A percentile compares a stretch with the other conserved stretches of the same genome.
Conservation (phyloP, 2,113 vertebrate species). For the Polypterus bichir region DNA sequence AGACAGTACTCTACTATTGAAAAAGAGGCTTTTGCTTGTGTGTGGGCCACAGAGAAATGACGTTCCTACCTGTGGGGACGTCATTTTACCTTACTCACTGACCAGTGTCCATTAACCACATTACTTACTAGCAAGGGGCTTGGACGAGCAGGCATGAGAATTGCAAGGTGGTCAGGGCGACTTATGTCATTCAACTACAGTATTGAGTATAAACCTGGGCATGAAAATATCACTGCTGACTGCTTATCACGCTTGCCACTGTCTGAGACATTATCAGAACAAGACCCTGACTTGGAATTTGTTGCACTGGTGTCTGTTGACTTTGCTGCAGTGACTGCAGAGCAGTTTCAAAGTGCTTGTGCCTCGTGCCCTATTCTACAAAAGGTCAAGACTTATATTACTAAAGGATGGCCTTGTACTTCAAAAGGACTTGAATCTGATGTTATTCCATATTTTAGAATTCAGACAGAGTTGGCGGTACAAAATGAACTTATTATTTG, state of each 20-base stretch:
- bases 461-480: not conserved
- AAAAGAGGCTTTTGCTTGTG: not conserved
- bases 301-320: no score
- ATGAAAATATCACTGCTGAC: constrained; percentile 5
- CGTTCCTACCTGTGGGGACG: not conserved
- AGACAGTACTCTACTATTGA: not conserved
- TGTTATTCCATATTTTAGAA: not conserved
- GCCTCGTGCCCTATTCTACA: no score
- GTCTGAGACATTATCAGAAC: not conserved
- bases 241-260: not conserved
- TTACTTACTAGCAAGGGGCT: constrained; percentile 1
- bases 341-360: not conserved
- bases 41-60: not conserved
- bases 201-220: not conserved
- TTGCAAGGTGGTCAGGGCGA: constrained; percentile 1
- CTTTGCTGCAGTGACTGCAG: not conserved
- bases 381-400: no score
- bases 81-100: not conserved
- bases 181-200: constrained; percentile 1
- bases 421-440: no score
- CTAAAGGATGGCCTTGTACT: no score
- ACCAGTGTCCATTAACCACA: not conserved
- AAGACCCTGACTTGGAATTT: not conserved
- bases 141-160: constrained; percentile 1
- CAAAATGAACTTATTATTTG: not conserved